Evolutionary conservation across 2,888 invertebrate species (phyloP), one percentile per base, ranked within the genome.

Genomic region (Scaptodrosophila latifasciaeformis): DNA sequence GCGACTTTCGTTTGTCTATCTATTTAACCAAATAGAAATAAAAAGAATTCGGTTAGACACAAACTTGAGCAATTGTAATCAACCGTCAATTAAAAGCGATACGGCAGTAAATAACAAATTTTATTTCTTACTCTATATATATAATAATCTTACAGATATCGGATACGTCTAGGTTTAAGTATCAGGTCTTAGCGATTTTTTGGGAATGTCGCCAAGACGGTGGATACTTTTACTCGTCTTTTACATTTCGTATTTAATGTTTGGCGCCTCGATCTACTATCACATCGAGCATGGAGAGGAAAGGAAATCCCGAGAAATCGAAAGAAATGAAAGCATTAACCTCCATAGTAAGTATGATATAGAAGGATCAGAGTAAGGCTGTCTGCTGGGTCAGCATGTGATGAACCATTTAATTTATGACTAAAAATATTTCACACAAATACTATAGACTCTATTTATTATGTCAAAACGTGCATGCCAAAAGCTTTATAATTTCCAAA

Each of bases 261-360:
- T 95, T 56, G 96, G 95, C 7, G 95, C 95, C n/a, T 91, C 91
- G 62, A 92, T 95, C 70, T 96, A 95, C 86, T 93, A 93, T 87
- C 90, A 91, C 81, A 92, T 95, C 70, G 95, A 96, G 87, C 91
- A 92, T 77, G 89, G 89, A 27, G 86, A 92, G 74, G 95, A 95
- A 86, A 85, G 89, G 45, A 87, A 89, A 59, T 88, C 89, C 62
- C 88, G 91, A 44, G 87, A 87, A 47, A 87, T 89, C 67, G 89
- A 90, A 52, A 88, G 89, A 70, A 85, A 88, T 67, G 91, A 91
- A 85, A 89, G 91, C 79, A 88, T 89, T 72, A 89, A 90, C 85
- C 92, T 93, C 79, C 89, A 91, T 87, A 90, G 93, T 93, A 88
- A 54, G 77, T 49, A 90, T 88, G n/a, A n/a, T n/a, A n/a, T n/a